phyloP scores from a whole-genome alignment of 2,888 invertebrate genomes.

The Mesorhabditis belari region DNA sequence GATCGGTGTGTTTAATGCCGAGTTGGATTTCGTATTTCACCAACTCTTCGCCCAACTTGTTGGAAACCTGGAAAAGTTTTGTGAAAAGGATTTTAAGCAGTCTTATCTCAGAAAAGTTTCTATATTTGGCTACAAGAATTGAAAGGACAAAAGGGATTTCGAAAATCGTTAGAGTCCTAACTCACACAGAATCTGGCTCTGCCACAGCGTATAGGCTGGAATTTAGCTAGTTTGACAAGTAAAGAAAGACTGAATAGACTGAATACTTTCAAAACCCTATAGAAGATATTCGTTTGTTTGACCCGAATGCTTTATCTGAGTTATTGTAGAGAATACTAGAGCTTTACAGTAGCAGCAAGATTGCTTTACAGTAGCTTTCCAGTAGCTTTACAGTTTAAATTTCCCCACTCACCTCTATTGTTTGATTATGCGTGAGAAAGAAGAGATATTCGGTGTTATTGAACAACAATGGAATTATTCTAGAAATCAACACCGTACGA shows the following conservation, averaged over 20 bases:
- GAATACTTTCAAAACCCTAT: neutral
- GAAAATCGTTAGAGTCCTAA: no score
- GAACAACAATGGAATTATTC: conserved; percentile 37
- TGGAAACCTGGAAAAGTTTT: conserved; percentile 19
- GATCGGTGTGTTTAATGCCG: conserved; percentile 42
- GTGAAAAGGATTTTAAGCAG: no score
- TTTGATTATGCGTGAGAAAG: conserved; percentile 36
- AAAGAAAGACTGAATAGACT: neutral
- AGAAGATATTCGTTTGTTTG: no score
- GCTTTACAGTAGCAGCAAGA: no score
- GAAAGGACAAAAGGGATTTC: no score
- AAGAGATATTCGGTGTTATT: conserved; percentile 46
- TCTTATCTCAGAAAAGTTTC: neutral
- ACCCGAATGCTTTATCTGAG: no score
- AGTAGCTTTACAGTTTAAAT: neutral
- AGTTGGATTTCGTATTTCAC: conserved; percentile 35
- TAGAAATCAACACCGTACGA: conserved; percentile 29
- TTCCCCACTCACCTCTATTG: conserved; percentile 14
- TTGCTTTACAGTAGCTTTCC: no score
- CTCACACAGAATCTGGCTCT: no score
- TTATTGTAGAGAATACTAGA: no score
- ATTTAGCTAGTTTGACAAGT: neutral
- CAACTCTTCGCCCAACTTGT: conserved; percentile 14
- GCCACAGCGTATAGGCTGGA: neutral
- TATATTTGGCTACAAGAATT: neutral